Percentiles rank a stretch among this genome's conserved stretches.
Evolutionary conservation across 2,797 vertebrate genomes (phyloP).

Genomic region (Falco concolor): DNA sequence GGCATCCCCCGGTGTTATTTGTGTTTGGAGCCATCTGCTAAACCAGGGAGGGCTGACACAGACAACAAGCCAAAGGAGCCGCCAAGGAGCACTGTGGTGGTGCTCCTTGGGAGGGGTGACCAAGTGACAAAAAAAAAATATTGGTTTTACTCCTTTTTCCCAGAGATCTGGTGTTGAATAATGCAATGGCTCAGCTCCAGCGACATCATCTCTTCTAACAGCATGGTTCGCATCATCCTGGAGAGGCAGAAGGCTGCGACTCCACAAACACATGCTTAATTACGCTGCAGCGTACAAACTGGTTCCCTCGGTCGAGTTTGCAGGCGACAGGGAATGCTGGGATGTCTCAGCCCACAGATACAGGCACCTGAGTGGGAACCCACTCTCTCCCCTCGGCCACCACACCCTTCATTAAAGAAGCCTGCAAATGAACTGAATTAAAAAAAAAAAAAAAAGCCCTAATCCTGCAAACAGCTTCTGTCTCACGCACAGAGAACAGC

Average conservation of each 20-base stretch:
- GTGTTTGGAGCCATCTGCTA: slow-evolving; percentile 24
- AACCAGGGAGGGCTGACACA: background rate
- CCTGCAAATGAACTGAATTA: background rate
- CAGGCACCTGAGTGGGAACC: background rate
- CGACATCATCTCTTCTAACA: background rate
- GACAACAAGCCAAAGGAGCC: background rate
- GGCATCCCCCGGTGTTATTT: background rate
- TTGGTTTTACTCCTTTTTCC: background rate
- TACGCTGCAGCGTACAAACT: background rate
- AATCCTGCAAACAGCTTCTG: background rate
- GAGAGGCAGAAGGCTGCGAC: background rate
- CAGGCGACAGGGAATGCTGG: background rate
- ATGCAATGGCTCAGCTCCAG: background rate
- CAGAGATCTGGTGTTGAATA: background rate
- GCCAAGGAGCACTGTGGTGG: background rate
- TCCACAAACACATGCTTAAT: background rate
- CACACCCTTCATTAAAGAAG: background rate
- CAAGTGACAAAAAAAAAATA: background rate
- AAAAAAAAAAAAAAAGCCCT: background rate
- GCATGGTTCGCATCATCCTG: background rate
- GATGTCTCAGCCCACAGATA: background rate
- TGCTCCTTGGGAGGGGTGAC: background rate
- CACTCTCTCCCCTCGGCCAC: background rate
- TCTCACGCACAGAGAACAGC: background rate
- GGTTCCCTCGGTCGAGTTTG: accelerated